Base-by-base conservation (phyloP, 2,797 vertebrate genomes). In the Lates japonicus region DNA sequence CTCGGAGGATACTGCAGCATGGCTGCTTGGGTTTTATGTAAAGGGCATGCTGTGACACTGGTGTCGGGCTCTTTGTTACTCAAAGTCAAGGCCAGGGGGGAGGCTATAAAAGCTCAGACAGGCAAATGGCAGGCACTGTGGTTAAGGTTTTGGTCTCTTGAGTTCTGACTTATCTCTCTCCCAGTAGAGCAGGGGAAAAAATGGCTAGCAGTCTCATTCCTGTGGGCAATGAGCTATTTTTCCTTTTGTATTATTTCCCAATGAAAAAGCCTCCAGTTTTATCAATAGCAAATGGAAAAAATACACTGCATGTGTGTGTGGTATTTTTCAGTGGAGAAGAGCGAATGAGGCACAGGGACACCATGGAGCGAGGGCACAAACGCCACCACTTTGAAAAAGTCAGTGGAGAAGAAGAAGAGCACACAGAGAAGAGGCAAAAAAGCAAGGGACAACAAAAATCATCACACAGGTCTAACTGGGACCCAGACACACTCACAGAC, bases 351-450 rank as follows among this genome's bases (percentile, higher is more conserved):
- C 95, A 95, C 89, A 95, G 95, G 81, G 95, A 96, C 16, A 94
- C 95, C 76, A 90, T 92, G 74, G 73, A 85, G 33, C 62, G 12
- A 77, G 57, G 79, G 29, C 95, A 96, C 25, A 87, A 95, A 71
- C 90, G 93, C 61, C 94, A 94, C 39, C 86, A 81, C 33, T 44
- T 17, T 11, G 85, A 91, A 33, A 81, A 95, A 89, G 90, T 52
- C 35, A 95, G 94, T 39, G 89, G 95, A 68, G 95, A 95, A 82
- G 95, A 95, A 52, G 95, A 96, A 22, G 80, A 95, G 22, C 95
- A 96, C 60, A 88, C 94, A 83, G 95, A 96, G 67, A 94, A 94
- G 71, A 94, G 95, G 33, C 94, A 94, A 75, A 94, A 95, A 67
- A 94, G 95, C 49, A 90, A 96, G 11, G 55, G 93, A 0, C 89